phyloP scores from a whole-genome alignment of 2,797 vertebrate species.

The Apogon talboti region DNA sequence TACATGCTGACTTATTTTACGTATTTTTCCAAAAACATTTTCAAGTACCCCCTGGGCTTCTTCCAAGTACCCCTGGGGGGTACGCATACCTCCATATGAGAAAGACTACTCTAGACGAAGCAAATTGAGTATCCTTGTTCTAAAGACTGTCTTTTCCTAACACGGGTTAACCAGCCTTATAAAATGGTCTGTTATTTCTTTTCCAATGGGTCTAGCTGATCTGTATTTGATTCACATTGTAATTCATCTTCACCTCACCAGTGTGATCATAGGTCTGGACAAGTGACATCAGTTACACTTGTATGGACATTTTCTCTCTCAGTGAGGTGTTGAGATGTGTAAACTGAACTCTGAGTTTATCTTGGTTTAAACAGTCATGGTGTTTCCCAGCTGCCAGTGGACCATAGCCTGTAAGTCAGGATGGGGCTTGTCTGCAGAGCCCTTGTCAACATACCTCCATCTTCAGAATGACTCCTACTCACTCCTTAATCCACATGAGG shows the following conservation, averaged over 20 bases:
- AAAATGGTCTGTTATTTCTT: neutral
- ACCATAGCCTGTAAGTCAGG: slow-evolving; percentile 74
- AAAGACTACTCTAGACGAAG: too few species aligned
- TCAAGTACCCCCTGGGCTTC: too few species aligned
- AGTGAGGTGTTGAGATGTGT: slow-evolving; percentile 70
- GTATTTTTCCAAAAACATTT: too few species aligned
- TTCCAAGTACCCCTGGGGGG: too few species aligned
- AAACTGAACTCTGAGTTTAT: slow-evolving; percentile 78
- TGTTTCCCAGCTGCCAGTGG: slow-evolving; percentile 78
- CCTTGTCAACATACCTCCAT: slow-evolving; percentile 77
- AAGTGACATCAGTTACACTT: slow-evolving; percentile 39
- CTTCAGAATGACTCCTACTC: slow-evolving; percentile 51
- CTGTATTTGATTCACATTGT: too few species aligned
- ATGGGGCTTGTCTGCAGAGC: slow-evolving; percentile 75
- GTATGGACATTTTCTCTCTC: slow-evolving; percentile 39
- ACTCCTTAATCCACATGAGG: slow-evolving; percentile 64
- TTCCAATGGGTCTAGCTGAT: slow-evolving; percentile 16
- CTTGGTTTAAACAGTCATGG: slow-evolving; percentile 79
- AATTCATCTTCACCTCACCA: too few species aligned
- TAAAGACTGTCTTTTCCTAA: too few species aligned
- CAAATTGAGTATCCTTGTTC: too few species aligned
- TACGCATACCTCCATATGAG: too few species aligned
- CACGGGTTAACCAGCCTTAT: too few species aligned
- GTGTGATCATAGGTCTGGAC: too few species aligned
- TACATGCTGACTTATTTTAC: too few species aligned